These are phyloP conservation scores for Germaria angustata DNA, from an alignment of 2,888 invertebrate species.

Conservation along the genomic window DNA sequence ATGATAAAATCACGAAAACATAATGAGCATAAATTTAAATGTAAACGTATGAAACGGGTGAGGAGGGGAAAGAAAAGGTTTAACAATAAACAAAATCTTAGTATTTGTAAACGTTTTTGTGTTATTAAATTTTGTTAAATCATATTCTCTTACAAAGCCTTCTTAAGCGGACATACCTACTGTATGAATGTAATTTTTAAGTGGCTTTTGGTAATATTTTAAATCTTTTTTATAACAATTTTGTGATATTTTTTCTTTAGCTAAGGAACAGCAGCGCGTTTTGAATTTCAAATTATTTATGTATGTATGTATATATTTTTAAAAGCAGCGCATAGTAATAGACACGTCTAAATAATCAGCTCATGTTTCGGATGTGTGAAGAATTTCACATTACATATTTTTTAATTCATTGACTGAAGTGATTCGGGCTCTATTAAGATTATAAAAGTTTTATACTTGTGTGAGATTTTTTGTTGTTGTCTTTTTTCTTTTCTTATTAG, in stretches of 20 bases:
- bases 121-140: not conserved
- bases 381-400: conserved; percentile 18
- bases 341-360: conserved; percentile 52
- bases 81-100: not conserved
- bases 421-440: not conserved
- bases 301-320: no score
- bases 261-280: conserved; percentile 1
- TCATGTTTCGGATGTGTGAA: conserved; percentile 54
- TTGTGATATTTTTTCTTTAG: not conserved
- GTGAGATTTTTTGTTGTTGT: not conserved
- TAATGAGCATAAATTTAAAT: not conserved
- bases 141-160: not conserved
- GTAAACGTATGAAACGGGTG: not conserved
- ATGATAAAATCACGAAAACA: conserved; percentile 14
- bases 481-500: not conserved
- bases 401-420: conserved; percentile 5
- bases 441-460: not conserved
- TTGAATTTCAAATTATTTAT: conserved; percentile 44
- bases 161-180: not conserved
- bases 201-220: conserved; percentile 48
- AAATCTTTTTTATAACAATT: conserved; percentile 5
- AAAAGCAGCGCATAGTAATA: not conserved
- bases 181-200: not conserved
- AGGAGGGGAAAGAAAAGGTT: not conserved
- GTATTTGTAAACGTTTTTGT: conserved; percentile 24